phyloP scores from a whole-genome alignment of 2,797 vertebrate genomes.

The Clarias pachynema region DNA sequence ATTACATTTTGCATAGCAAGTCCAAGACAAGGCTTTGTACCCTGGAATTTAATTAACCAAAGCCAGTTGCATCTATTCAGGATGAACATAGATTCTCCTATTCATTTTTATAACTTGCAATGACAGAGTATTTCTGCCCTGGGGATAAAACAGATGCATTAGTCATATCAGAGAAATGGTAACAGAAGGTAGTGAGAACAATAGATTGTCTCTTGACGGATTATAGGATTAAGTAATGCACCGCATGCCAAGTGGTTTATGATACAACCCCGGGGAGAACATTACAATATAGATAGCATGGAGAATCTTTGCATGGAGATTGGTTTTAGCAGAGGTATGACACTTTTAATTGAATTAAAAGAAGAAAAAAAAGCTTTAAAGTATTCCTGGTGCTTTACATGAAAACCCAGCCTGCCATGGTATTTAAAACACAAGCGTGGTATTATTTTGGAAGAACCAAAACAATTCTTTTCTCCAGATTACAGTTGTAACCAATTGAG shows the following conservation, averaged over 20 bases:
- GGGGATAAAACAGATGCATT: slow-evolving; percentile 33
- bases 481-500: neutral
- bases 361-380: neutral
- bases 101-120: slow-evolving; percentile 20
- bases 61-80: slow-evolving; percentile 1
- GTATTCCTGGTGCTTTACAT: neutral
- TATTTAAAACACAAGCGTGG: neutral
- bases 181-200: slow-evolving; percentile 47
- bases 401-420: neutral
- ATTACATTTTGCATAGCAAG: neutral
- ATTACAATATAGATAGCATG: slow-evolving; percentile 26
- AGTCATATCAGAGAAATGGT: slow-evolving; percentile 49
- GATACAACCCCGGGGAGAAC: slow-evolving; percentile 27
- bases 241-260: slow-evolving; percentile 35
- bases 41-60: slow-evolving; percentile 34
- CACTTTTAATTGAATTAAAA: neutral
- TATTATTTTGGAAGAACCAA: neutral
- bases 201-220: slow-evolving; percentile 47
- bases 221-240: slow-evolving; percentile 42
- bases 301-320: slow-evolving; percentile 16
- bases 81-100: slow-evolving; percentile 18
- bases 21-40: slow-evolving; percentile 3
- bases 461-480: neutral
- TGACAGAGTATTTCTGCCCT: slow-evolving; percentile 41
- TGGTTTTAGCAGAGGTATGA: slow-evolving; percentile 4